Base-by-base conservation (phyloP, 2,888 invertebrate genomes). In the Rotaria socialis region DNA sequence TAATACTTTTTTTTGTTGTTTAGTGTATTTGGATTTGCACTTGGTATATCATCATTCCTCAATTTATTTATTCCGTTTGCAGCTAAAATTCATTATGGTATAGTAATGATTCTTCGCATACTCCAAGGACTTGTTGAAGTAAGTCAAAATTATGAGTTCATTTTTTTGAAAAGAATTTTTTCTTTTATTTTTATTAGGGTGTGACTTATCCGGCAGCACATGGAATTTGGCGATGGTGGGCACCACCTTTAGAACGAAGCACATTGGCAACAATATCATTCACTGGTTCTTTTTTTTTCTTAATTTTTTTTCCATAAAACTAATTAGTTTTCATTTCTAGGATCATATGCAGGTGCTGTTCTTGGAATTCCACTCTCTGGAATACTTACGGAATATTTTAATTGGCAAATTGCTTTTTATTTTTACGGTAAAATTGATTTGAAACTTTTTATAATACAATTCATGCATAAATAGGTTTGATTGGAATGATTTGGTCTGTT, bases 221-320 rank as follows among this genome's bases (percentile, higher is more conserved):
- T 91, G 99, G 99, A 89, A 98, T 99, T 89, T 99, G 98, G 98
- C 93, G 98, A 89, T 96, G 96, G 93, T 99, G 99, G 99, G 97
- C 99, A 0, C 99, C 99, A 19, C 98, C 99, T 0, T 90, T 99
- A 90, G 99, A 99, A 92, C 93, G 98, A 87, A 98, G 97, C 11
- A 94, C 96, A 88, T 92, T 99, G 89, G 99, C 99, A 27, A 99
- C 99, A 0, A 93, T 99, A 87, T 97, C 99, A 1, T 98, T 99
- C 92, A 97, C 97, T 90, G 80, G 80, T 80, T 43, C 52, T 52
- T 3, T 16, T 52, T 52, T 52, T 14, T 3, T 52, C 16, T 52
- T 52, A 16, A 11, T 52, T 16, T 52, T 52, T 14, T 8, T 16
- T 52, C 16, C 3, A 52, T 16, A 16, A 52, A 52, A 55, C 6